Evolutionary conservation across 2,888 invertebrate species (phyloP).

Genomic region (Acanthosepion lycidas): DNA sequence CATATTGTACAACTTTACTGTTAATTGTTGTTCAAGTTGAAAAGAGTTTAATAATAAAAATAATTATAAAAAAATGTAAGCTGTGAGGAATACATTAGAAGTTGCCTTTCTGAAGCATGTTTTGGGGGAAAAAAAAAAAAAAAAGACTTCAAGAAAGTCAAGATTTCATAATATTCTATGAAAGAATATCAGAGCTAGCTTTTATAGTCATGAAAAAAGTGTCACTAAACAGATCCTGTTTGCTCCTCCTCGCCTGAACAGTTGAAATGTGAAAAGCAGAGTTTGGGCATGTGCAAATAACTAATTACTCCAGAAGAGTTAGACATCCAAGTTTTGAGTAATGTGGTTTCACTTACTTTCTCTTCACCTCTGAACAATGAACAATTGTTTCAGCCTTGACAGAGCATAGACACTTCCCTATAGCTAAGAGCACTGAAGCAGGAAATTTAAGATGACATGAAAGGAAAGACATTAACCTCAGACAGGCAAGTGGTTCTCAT

Average conservation of each 20-base stretch:
- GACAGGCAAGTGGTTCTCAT: background rate
- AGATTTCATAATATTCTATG: background rate
- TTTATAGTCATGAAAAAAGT: background rate
- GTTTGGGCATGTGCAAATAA: background rate
- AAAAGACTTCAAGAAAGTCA: background rate
- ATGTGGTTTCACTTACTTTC: constrained; percentile 23
- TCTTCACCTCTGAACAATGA: background rate
- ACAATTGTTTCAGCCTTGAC: background rate
- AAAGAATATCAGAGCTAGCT: background rate
- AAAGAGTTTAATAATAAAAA: no score
- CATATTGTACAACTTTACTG: no score
- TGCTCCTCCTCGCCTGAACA: background rate
- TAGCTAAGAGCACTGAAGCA: background rate
- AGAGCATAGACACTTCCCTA: background rate
- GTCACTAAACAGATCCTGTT: background rate
- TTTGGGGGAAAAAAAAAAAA: background rate
- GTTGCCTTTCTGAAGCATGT: no score
- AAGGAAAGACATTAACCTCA: constrained; percentile 33
- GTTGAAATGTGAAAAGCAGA: background rate
- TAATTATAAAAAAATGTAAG: no score
- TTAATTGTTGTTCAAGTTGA: no score
- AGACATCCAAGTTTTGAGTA: constrained; percentile 33
- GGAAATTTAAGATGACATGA: constrained; percentile 1
- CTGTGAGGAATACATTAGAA: no score
- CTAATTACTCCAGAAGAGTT: background rate